A percentile compares a stretch with the other conserved stretches of the same genome.
These are phyloP conservation scores for Macrobrachium rosenbergii DNA, from an alignment of 1,140 invertebrate genomes.

Conservation along the genomic window DNA sequence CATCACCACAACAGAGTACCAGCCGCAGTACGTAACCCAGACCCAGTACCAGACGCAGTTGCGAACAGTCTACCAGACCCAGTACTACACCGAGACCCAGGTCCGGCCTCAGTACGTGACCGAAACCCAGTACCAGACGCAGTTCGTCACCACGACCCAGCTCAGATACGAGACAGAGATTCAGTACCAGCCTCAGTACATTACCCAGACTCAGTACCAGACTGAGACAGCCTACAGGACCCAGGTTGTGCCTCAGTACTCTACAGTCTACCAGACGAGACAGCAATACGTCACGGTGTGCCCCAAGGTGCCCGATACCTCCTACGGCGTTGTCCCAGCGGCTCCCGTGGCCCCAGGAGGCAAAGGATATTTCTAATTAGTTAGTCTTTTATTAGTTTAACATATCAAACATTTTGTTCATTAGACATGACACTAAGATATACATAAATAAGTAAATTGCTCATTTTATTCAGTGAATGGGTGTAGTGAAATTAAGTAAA, in stretches of 20 bases:
- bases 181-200: conserved; percentile 21
- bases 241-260: conserved; percentile 28
- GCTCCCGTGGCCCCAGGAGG: too few relatives aligned
- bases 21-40: conserved; percentile 2
- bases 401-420: too few relatives aligned
- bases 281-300: conserved; percentile 29
- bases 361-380: too few relatives aligned
- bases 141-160: conserved; percentile 34
- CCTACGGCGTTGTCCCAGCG: too few relatives aligned
- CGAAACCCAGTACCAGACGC: conserved; percentile 11
- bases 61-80: background rate
- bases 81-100: conserved; percentile 30
- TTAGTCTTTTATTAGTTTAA: too few relatives aligned
- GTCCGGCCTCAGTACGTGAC: conserved; percentile 2
- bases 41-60: conserved; percentile 9
- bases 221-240: conserved; percentile 7
- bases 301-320: background rate
- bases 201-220: conserved; percentile 1
- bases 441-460: too few relatives aligned
- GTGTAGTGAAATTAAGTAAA: too few relatives aligned
- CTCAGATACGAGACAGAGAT: conserved; percentile 17
- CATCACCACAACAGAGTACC: conserved; percentile 29
- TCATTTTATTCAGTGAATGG: too few relatives aligned
- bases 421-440: too few relatives aligned
- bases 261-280: conserved; percentile 12